phyloP scores from a whole-genome alignment of 2,113 vertebrate genomes.

The Rattus rattus region DNA sequence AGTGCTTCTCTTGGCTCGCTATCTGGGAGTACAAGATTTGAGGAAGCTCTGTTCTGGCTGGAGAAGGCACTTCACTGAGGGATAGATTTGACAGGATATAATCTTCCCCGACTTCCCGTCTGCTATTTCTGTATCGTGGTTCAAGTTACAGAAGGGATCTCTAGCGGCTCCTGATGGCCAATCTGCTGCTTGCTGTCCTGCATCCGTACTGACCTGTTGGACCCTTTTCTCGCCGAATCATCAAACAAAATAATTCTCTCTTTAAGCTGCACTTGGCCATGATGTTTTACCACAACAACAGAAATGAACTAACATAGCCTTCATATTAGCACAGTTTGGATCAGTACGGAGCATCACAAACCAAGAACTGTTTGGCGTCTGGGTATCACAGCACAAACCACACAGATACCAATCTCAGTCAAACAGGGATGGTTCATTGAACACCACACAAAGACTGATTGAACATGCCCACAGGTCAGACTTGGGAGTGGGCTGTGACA shows the following conservation, averaged over 20 bases:
- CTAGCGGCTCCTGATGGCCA: not conserved
- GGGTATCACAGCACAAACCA: too few species aligned
- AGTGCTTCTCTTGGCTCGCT: not conserved
- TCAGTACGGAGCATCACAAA: not conserved
- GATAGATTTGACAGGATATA: too few species aligned
- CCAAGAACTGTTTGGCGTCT: not conserved
- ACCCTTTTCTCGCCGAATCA: not conserved
- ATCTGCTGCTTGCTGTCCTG: not conserved
- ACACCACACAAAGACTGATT: too few species aligned
- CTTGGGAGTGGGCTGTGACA: too few species aligned
- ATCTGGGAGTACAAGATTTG: not conserved
- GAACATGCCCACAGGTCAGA: too few species aligned
- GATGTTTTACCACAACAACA: not conserved
- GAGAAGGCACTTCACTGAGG: not conserved
- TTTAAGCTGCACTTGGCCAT: not conserved
- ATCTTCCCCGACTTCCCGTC: not conserved
- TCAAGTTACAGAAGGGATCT: not conserved
- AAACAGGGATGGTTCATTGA: too few species aligned
- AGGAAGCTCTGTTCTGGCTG: not conserved
- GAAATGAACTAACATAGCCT: not conserved
- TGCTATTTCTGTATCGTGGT: not conserved
- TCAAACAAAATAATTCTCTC: not conserved
- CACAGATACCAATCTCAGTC: too few species aligned
- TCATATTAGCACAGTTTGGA: not conserved
- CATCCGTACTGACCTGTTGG: fast-evolving